Evolutionary conservation across 2,888 invertebrate species (phyloP).

Genomic region (Flexamia atlantica): DNA sequence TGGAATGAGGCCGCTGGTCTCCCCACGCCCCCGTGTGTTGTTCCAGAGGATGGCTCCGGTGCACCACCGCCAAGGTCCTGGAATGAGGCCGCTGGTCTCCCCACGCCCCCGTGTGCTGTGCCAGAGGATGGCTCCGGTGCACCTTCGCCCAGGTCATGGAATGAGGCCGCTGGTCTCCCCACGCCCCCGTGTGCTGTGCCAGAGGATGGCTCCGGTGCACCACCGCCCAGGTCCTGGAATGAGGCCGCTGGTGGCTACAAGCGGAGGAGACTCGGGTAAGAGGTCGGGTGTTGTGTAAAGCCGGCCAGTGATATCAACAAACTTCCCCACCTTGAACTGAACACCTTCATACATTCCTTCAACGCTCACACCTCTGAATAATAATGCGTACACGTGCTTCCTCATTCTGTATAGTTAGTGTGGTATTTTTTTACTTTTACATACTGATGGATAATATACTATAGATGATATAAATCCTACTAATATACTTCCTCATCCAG

Average conservation of each 20-base stretch:
- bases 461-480: no score
- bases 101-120: no score
- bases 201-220: background rate
- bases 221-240: background rate
- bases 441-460: background rate
- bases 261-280: constrained; percentile 9
- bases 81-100: no score
- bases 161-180: no score
- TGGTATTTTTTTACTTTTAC: background rate
- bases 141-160: no score
- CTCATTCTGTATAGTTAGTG: background rate
- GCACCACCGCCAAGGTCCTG: no score
- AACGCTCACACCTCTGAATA: background rate
- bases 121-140: background rate
- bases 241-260: background rate
- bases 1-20: no score
- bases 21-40: no score
- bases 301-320: constrained; percentile 24
- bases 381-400: background rate
- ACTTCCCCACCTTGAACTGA: constrained; percentile 8
- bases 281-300: constrained; percentile 3
- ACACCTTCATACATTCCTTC: background rate
- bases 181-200: no score
- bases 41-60: no score
- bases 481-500: no score